phyloP scores from a whole-genome alignment of 2,888 invertebrate species.

The Cheilosia variabilis region DNA sequence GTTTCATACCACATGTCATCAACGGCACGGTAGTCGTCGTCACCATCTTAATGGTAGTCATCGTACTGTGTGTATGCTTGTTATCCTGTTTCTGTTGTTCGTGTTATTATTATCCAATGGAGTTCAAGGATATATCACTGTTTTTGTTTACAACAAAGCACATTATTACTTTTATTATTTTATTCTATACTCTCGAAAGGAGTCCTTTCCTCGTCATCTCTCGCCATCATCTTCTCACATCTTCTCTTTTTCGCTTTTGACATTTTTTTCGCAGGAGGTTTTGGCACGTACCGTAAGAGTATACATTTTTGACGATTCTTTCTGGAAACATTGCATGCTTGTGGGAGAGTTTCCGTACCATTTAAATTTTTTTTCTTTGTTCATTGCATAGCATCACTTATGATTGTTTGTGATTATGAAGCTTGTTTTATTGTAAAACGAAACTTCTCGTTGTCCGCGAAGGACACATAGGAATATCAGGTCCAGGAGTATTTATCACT shows the following conservation, averaged over 20 bases:
- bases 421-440: conserved; percentile 1
- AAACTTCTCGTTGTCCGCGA: background rate
- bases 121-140: conserved; percentile 64
- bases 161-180: conserved; percentile 53
- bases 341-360: conserved; percentile 1
- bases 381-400: conserved; percentile 14
- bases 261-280: conserved; percentile 34
- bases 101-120: conserved; percentile 60
- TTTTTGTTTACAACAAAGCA: conserved; percentile 49
- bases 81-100: conserved; percentile 40
- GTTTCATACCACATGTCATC: conserved; percentile 61
- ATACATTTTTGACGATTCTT: conserved; percentile 32
- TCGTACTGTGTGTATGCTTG: conserved; percentile 44
- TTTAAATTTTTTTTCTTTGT: background rate
- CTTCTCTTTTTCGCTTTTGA: conserved; percentile 8
- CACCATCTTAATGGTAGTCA: conserved; percentile 37
- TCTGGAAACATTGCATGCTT: conserved; percentile 11
- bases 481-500: too few relatives aligned
- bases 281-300: conserved; percentile 37
- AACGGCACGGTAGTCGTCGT: conserved; percentile 18
- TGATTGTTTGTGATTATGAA: conserved; percentile 8
- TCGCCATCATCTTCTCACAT: background rate
- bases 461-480: background rate
- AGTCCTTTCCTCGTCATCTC: conserved; percentile 10
- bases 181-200: conserved; percentile 5